Percentiles rank a stretch among this genome's conserved stretches.
Conservation (phyloP, 1,140 invertebrate species). For the Eciton burchellii region DNA sequence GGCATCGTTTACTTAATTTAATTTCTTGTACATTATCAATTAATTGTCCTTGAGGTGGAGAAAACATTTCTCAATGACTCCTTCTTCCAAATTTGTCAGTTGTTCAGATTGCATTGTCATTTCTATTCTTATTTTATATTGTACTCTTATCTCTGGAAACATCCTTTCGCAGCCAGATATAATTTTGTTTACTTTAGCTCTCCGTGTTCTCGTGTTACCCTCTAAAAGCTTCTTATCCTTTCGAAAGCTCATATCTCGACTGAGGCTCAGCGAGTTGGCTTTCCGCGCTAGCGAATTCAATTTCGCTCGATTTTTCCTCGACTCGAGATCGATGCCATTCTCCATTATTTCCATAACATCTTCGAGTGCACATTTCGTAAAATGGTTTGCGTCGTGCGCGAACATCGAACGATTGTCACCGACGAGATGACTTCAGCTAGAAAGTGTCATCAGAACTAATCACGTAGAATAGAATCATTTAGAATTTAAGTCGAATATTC, state of each 20-base stretch:
- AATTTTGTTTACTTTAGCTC: constrained; percentile 55
- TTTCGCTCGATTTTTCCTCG: constrained; percentile 23
- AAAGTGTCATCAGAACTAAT: too few relatives aligned
- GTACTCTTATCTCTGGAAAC: constrained; percentile 2
- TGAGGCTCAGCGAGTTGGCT: constrained; percentile 34
- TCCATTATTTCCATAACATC: constrained; percentile 16
- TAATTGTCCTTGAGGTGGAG: too few relatives aligned
- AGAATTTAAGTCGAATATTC: too few relatives aligned
- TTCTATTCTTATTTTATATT: background rate
- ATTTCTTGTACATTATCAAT: too few relatives aligned
- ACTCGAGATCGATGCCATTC: constrained; percentile 17
- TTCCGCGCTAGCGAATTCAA: constrained; percentile 49
- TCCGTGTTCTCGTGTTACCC: constrained; percentile 41
- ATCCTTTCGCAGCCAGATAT: constrained; percentile 18
- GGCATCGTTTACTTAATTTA: too few relatives aligned
- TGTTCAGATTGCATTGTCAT: background rate
- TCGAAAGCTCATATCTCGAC: constrained; percentile 44
- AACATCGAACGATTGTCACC: too few relatives aligned
- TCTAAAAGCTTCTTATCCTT: constrained; percentile 56
- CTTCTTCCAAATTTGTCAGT: too few relatives aligned
- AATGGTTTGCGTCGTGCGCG: constrained; percentile 17
- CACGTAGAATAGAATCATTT: too few relatives aligned
- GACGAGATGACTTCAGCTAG: too few relatives aligned
- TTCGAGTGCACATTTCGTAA: background rate
- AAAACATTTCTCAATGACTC: too few relatives aligned